Percentiles rank a stretch among this genome's conserved stretches.
These are phyloP conservation scores for Mirza zaza DNA, from an alignment of 2,113 vertebrate species.

Conservation along the genomic window DNA sequence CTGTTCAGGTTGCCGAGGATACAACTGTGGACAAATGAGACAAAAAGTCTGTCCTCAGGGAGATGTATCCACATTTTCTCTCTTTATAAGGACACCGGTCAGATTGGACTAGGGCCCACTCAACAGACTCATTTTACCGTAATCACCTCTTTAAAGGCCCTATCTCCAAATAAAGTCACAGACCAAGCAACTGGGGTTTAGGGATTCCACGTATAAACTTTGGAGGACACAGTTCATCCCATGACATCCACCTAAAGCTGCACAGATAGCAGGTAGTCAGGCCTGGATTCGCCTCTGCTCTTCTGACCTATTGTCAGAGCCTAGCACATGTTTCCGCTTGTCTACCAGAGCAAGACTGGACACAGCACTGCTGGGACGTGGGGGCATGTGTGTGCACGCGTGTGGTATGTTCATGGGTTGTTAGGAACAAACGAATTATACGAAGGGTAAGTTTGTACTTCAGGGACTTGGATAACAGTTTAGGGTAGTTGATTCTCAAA, in stretches of 20 bases:
- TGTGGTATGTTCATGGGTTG: not conserved
- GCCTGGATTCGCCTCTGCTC: not conserved
- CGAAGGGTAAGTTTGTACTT: conserved; percentile 31
- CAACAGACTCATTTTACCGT: not conserved
- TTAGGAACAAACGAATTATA: not conserved
- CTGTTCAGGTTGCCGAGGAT: not conserved
- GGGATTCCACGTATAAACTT: not conserved
- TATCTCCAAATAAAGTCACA: not conserved
- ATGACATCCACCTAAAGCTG: not conserved
- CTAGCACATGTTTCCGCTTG: too few relatives aligned
- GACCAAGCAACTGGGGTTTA: not conserved
- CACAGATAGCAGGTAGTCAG: not conserved
- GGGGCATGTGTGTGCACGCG: accelerated
- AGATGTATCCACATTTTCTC: not conserved
- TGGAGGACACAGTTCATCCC: not conserved
- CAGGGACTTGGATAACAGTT: conserved; percentile 56
- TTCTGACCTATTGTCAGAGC: not conserved
- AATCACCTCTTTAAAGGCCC: not conserved
- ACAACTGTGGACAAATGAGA: not conserved
- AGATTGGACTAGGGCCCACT: not conserved
- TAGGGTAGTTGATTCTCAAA: conserved; percentile 44
- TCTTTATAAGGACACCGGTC: not conserved
- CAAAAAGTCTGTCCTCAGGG: not conserved
- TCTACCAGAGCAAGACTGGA: not conserved
- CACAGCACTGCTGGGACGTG: not conserved